Conservation (phyloP, 2,888 invertebrate genomes). For the Conomelus anceps region DNA sequence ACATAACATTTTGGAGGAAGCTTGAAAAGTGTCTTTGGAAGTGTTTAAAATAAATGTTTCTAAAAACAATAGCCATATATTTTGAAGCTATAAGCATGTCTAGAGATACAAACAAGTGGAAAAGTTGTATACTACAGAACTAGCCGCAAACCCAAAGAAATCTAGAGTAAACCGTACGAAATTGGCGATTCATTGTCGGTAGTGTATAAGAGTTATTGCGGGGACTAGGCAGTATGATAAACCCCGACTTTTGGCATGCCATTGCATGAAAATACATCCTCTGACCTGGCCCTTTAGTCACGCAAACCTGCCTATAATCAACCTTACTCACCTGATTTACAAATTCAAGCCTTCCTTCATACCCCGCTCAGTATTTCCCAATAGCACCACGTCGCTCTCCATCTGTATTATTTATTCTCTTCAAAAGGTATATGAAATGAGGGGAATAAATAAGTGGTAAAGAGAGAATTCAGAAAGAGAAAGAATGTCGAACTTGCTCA, state of each 20-base stretch:
- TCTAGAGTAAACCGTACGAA: neutral
- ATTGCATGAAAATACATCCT: neutral
- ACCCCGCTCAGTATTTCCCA: neutral
- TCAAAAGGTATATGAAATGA: neutral
- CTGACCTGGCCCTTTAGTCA: neutral
- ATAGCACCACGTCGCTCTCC: neutral
- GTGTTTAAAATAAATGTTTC: too few species aligned
- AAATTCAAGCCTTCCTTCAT: neutral
- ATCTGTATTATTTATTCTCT: neutral
- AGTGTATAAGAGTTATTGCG: neutral
- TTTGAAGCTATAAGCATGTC: too few species aligned
- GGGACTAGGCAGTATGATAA: neutral
- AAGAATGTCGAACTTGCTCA: neutral
- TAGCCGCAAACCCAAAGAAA: neutral
- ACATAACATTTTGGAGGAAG: too few species aligned
- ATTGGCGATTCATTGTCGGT: neutral
- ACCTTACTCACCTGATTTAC: neutral
- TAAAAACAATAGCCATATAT: too few species aligned
- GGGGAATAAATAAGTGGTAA: neutral
- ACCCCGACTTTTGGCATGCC: neutral
- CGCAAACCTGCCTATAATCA: neutral
- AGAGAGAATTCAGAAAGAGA: neutral
- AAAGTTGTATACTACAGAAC: too few species aligned
- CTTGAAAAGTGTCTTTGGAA: too few species aligned
- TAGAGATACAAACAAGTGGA: neutral